Evolutionary conservation across 2,113 vertebrate species (phyloP), one percentile per base, ranked within the genome.

Genomic region (Myxocyprinus asiaticus): DNA sequence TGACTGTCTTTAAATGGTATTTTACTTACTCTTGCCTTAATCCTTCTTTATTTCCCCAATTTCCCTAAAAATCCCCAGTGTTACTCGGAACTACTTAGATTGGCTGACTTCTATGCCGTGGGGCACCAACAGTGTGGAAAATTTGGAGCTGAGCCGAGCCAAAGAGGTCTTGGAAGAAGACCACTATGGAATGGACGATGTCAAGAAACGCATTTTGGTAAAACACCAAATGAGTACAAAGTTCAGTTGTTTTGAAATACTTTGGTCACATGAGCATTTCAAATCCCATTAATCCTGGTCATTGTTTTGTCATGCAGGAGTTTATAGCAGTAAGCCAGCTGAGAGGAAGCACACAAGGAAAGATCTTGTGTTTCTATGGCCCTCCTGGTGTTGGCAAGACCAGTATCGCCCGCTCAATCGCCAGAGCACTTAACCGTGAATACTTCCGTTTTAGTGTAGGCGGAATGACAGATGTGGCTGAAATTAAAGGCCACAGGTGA

Each of bases 181-280:
- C 86, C 98, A 99, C 85, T 98, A 99, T 4, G 98, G 98, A n/a
- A 99, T 99, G 97, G 96, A 99, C n/a, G 98, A 99, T 0, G 96
- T 98, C 42, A 99, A 99, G 85, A 99, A 96, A 82, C 92, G 98
- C 58, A 95, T 99, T 80, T 88, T 99, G 93, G 98, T 99, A 82
- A 92, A 90, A 33, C 22, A 3, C 22, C 22, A 33, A 33, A 33
- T 33, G 22, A 33, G 22, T 33, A 33, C 22, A 1, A 33, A 33
- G 22, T 33, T 33, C 22, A 33, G 22, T 33, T 33, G 22, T 33
- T 33, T 33, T 3, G 9, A 48, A n/a, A 33, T 7, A n/a, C 55
- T 15, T 58, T 15, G 55, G 55, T 7, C 47, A 6, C 47, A 48
- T 48, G 47, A 9, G 9, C 47, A 2, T 7, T 48, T 48, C n/a